phyloP scores from a whole-genome alignment of 1,140 invertebrate genomes.

The Thrips palmi region DNA sequence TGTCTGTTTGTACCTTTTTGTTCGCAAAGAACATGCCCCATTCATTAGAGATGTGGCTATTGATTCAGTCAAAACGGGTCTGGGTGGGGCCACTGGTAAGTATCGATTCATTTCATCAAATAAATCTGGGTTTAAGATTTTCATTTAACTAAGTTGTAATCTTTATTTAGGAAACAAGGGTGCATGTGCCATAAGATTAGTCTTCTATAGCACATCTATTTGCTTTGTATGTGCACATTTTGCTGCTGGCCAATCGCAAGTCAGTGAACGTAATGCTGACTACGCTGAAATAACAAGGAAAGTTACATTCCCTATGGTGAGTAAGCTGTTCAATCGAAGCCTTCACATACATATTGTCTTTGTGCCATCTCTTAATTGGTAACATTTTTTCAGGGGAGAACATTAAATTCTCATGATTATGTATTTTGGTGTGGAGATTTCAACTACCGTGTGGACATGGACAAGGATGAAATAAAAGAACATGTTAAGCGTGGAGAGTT shows the following conservation, averaged over 20 bases:
- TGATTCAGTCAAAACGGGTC: conserved; percentile 92
- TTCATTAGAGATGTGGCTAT: conserved; percentile 81
- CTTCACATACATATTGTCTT: not conserved
- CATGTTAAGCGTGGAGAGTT: conserved; percentile 63
- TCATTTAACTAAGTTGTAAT: conserved; percentile 3
- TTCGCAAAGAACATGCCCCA: conserved; percentile 68
- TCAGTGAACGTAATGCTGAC: conserved; percentile 89
- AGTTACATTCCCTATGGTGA: conserved; percentile 80
- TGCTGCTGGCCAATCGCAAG: conserved; percentile 92
- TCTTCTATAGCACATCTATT: conserved; percentile 79
- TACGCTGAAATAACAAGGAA: conserved; percentile 89
- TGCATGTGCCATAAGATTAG: conserved; percentile 83
- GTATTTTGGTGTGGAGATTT: conserved; percentile 99
- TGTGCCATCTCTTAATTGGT: conserved; percentile 2
- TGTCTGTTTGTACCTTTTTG: conserved; percentile 91
- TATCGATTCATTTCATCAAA: conserved; percentile 5
- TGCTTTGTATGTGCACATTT: conserved; percentile 99
- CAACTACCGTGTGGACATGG: conserved; percentile 94
- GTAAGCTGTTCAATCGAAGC: not conserved
- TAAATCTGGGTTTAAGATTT: not conserved
- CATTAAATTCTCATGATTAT: conserved; percentile 89
- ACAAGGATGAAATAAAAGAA: conserved; percentile 85
- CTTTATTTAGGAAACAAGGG: conserved; percentile 66
- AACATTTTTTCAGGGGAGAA: conserved; percentile 39
- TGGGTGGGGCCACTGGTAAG: conserved; percentile 76